A percentile compares a stretch with the other conserved stretches of the same genome.
These are phyloP conservation scores for Latheticus oryzae DNA, from an alignment of 2,888 invertebrate genomes.

Conservation along the genomic window DNA sequence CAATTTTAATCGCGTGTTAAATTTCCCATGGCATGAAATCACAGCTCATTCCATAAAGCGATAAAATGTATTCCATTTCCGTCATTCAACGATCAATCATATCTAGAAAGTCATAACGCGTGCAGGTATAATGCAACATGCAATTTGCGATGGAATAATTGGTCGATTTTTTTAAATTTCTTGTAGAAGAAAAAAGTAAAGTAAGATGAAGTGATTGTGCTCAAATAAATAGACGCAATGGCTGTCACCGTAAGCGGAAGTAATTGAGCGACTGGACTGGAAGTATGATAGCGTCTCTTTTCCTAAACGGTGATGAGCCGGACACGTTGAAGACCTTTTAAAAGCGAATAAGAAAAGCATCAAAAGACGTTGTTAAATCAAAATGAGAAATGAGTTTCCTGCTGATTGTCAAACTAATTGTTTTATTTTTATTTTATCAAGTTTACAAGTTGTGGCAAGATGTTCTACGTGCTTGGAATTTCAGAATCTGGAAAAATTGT, in stretches of 20 bases:
- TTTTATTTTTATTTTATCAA: no score
- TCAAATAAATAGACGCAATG: slow-evolving; percentile 35
- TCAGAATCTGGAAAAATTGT: no score
- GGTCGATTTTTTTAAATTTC: slow-evolving; percentile 35
- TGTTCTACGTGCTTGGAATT: no score
- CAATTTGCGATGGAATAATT: slow-evolving; percentile 20
- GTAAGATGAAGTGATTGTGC: slow-evolving; percentile 35
- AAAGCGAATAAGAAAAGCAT: slow-evolving; percentile 2
- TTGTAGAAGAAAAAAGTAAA: slow-evolving; percentile 27
- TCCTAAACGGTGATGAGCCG: slow-evolving; percentile 18
- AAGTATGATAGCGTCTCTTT: slow-evolving; percentile 36
- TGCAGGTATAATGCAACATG: slow-evolving; percentile 13
- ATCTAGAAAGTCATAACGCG: background rate
- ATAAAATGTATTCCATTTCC: slow-evolving; percentile 15
- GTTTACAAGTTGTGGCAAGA: no score
- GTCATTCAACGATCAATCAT: slow-evolving; percentile 22
- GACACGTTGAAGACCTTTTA: slow-evolving; percentile 12
- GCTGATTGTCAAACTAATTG: no score
- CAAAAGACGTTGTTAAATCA: no score
- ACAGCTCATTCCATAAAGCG: background rate
- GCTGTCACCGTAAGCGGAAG: slow-evolving; percentile 44
- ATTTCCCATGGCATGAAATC: background rate
- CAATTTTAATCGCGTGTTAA: background rate
- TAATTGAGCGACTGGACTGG: slow-evolving; percentile 43
- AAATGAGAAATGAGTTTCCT: no score